phyloP scores from a whole-genome alignment of 2,888 invertebrate genomes.

The Tenthredo livida region DNA sequence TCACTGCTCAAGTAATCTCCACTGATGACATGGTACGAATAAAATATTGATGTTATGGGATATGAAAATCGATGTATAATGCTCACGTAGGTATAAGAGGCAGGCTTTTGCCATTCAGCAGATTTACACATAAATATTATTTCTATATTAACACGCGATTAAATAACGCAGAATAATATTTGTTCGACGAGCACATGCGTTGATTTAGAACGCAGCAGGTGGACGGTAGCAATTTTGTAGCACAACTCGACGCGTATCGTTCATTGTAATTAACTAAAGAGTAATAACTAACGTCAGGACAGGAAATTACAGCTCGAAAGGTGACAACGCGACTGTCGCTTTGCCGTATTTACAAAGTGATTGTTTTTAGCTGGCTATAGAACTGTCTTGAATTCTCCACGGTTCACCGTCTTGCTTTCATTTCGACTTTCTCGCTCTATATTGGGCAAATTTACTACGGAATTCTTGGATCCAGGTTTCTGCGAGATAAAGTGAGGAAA shows the following conservation, averaged over 20 bases:
- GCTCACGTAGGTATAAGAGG: not conserved
- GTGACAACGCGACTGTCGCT: conserved; percentile 20
- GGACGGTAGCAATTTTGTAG: conserved; percentile 13
- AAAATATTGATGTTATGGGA: not conserved
- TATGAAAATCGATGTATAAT: not conserved
- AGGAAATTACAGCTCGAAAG: conserved; percentile 6
- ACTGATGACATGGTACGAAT: not conserved
- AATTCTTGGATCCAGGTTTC: not conserved
- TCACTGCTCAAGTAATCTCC: not conserved
- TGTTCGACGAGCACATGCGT: not conserved
- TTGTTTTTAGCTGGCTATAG: not conserved
- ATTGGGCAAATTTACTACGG: not conserved
- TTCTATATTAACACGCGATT: not conserved
- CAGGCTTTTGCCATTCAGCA: not conserved
- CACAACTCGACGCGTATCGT: conserved; percentile 27
- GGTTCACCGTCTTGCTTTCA: not conserved
- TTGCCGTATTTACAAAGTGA: not conserved
- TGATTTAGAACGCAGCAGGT: conserved; percentile 24
- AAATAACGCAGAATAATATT: not conserved
- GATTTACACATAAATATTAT: not conserved
- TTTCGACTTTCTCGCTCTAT: not conserved
- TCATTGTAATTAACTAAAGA: conserved; percentile 28
- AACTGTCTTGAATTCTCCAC: not conserved
- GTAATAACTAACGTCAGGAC: conserved; percentile 39
- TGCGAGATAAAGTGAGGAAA: not conserved